Conservation (phyloP, 2,113 vertebrate genomes). For the Nestor notabilis region DNA sequence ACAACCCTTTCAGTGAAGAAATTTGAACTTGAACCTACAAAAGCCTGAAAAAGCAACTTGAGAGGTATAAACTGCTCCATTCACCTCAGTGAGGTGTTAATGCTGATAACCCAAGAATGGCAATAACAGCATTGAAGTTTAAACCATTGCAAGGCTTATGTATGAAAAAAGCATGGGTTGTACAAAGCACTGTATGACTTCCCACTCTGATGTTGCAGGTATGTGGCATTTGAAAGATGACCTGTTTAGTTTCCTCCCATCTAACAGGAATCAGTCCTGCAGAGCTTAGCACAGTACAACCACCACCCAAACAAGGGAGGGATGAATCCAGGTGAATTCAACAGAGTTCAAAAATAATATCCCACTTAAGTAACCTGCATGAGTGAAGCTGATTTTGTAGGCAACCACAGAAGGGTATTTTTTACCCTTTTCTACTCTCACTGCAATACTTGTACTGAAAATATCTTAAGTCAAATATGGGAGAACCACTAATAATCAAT, state of each 20-base stretch:
- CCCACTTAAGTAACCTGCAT: accelerated
- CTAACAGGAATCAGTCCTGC: not conserved
- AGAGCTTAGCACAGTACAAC: not conserved
- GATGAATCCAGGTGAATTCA: not conserved
- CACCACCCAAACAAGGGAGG: not conserved
- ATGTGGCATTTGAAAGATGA: not conserved
- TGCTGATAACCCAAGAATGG: not conserved
- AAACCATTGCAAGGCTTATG: not conserved
- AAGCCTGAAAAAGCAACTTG: not conserved
- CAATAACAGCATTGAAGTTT: not conserved
- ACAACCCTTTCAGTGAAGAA: not conserved
- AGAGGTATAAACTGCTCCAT: not conserved
- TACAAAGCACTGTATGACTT: not conserved
- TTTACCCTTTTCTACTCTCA: not conserved
- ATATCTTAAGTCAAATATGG: not conserved
- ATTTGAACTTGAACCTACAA: not conserved
- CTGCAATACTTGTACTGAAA: not conserved
- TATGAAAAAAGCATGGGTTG: not conserved
- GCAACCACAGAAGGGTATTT: not conserved
- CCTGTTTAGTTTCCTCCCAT: not conserved
- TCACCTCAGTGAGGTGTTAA: not conserved
- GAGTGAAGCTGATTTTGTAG: not conserved
- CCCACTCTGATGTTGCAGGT: not conserved
- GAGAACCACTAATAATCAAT: slow-evolving; percentile 3
- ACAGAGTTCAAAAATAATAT: not conserved